Evolutionary conservation across 2,113 vertebrate genomes (phyloP), one percentile per base, ranked within the genome.

Genomic region (Misgurnus anguillicaudatus): DNA sequence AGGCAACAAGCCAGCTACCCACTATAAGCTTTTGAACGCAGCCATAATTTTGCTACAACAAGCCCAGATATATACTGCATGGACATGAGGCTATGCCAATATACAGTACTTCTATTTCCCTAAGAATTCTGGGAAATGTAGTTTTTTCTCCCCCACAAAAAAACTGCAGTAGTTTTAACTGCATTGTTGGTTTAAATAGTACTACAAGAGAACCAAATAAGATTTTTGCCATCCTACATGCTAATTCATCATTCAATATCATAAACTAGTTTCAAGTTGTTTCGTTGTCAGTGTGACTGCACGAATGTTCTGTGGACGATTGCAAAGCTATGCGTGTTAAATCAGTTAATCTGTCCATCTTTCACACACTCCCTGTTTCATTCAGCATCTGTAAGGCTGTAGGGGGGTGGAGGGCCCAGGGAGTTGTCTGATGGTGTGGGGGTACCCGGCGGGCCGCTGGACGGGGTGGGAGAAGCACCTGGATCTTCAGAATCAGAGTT

Each of bases 401-500:
- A 92, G 17, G 91, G 85, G 0, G 91, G 87, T 1, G 89, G 87
- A n/a, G 90, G 90, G n/a, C 91, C 93, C 78, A 91, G 80, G 84
- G 86, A 88, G 79, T 90, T 87, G n/a, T 94, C 92, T 0, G 90
- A 88, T 0, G 91, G 88, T 11, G 90, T 91, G 2, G 88, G 91
- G 19, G 91, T 92, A 60, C 90, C 87, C 1, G 90, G 88, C 55
- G 84, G 83, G 61, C 91, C 91, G 8, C 90, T 87, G 42, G 90
- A 91, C 3, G 92, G 91, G 3, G 91, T 91, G 0, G 90, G 91
- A 0, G 92, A 92, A 71, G 90, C 88, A 0, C 90, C 90, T 14
- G 89, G 91, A 75, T 93, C 92, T 82, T 94, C 93, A 0, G 90
- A 93, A 82, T 94, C 93, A 0, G 93, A 94, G 84, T 93, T 94